phyloP scores from a whole-genome alignment of 1,140 invertebrate genomes.

The Littorina saxatilis region DNA sequence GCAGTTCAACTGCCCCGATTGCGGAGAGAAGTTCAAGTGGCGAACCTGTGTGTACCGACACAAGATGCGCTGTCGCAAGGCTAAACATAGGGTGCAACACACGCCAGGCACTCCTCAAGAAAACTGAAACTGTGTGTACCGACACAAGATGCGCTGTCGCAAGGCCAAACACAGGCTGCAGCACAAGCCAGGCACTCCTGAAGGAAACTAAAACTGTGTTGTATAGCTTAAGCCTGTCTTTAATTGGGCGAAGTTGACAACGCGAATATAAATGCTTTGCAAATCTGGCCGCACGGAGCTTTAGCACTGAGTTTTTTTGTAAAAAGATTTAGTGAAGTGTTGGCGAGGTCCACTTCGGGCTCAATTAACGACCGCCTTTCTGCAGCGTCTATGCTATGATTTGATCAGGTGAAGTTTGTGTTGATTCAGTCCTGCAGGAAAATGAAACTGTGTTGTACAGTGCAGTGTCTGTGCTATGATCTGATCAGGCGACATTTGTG shows the following conservation, averaged over 20 bases:
- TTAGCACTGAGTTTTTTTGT: too few species aligned
- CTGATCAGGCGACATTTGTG: too few species aligned
- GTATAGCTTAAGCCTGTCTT: too few species aligned
- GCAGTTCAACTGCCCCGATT: constrained; percentile 29
- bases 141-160: background rate
- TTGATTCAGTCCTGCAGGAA: background rate
- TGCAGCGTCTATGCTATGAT: too few species aligned
- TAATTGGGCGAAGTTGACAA: background rate
- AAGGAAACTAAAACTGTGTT: background rate
- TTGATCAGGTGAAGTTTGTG: background rate
- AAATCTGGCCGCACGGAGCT: too few species aligned
- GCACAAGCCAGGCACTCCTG: background rate
- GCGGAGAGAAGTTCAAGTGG: constrained; percentile 36
- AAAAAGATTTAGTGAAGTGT: too few species aligned
- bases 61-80: constrained; percentile 17
- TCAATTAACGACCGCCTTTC: too few species aligned
- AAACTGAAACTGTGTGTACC: background rate
- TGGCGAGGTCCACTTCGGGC: too few species aligned
- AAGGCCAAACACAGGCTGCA: background rate
- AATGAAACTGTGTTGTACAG: background rate
- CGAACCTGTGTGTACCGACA: constrained; percentile 35
- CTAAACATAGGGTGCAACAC: background rate
- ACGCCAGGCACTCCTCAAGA: background rate
- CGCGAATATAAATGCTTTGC: background rate
- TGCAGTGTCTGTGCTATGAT: too few species aligned